Evolutionary conservation across 1,140 invertebrate genomes (phyloP).

Genomic region (Watersipora subatra): DNA sequence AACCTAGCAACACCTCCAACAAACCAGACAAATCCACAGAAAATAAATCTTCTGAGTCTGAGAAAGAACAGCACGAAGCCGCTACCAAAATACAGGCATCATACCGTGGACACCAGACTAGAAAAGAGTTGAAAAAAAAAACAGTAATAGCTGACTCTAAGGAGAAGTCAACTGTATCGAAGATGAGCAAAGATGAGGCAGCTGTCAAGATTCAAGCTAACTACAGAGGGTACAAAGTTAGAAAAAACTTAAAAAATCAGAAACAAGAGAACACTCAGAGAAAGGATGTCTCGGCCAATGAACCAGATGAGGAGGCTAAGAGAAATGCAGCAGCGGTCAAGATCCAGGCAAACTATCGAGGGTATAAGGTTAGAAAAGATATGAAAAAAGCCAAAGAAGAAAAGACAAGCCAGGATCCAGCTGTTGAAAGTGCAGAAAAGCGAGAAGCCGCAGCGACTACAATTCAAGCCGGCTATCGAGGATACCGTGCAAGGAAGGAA

Average conservation of each 20-base stretch:
- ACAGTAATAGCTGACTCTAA: neutral
- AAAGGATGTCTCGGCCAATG: slow-evolving; percentile 9
- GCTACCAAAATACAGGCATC: slow-evolving; percentile 56
- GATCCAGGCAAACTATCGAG: slow-evolving; percentile 54
- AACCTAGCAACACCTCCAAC: neutral
- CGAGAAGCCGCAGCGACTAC: no score
- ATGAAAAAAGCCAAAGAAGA: slow-evolving; percentile 28
- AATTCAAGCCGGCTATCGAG: neutral
- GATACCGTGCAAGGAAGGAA: neutral
- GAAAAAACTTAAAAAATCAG: slow-evolving; percentile 46
- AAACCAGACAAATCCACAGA: neutral
- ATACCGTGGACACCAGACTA: slow-evolving; percentile 19
- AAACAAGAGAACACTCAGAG: slow-evolving; percentile 11
- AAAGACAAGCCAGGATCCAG: neutral
- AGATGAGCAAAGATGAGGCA: slow-evolving; percentile 38
- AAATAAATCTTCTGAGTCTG: neutral
- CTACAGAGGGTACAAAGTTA: slow-evolving; percentile 55
- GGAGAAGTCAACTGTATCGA: neutral
- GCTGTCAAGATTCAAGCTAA: slow-evolving; percentile 61
- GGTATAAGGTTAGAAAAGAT: slow-evolving; percentile 54
- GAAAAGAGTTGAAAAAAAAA: slow-evolving; percentile 17
- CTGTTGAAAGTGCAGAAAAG: slow-evolving; percentile 1
- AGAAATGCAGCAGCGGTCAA: slow-evolving; percentile 46
- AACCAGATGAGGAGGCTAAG: slow-evolving; percentile 3
- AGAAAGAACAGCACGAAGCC: slow-evolving; percentile 42